Evolutionary conservation across 2,888 invertebrate genomes (phyloP), one percentile per base, ranked within the genome.

Genomic region (Pammene fasciana): DNA sequence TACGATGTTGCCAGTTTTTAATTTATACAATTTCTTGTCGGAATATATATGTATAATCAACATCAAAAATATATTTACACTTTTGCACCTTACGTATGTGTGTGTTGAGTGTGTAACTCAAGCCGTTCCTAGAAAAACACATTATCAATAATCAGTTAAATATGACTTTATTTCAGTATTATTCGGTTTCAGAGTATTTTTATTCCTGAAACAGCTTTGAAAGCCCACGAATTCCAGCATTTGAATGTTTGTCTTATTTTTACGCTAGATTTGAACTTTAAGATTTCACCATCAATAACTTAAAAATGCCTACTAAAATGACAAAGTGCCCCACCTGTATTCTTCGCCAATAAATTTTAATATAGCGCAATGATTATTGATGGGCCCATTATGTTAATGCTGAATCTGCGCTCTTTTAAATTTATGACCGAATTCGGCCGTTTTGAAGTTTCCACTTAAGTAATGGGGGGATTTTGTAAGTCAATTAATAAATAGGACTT

Each of bases 341-440:
- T 52, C 52, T 36, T 55, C 34, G 57, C 48, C 73, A 71, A 82
- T 83, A 83, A 83, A 81, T 85, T 85, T 82, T 76, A 81, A 82
- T 82, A 79, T 75, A 79, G 73, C 76, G 74, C 79, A 82, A 84
- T 84, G 74, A 80, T 84, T 81, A 85, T 82, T 79, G 80, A 84
- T 83, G 83, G 78, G 46, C 48, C 75, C 76, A 74, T 83, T 84
- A 84, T 80, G 81, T 70, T 78, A 80, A 78, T 74, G 75, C 74
- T 34, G 68, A 72, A 68, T 68, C 72, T 73, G 67, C 41, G 57
- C 65, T 54, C 60, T 55, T 52, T 62, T 62, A 54, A 62, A 71
- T 62, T 70, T 64, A 70, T 57, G 54, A 34, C 52, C 60, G 54
- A 65, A 65, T 65, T 60, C 70, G 48, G 50, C 65, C 57, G 57